These are phyloP conservation scores for Corticium candelabrum DNA, from an alignment of 37 sponge, comb jelly and placozoan species.

Conservation along the genomic window DNA sequence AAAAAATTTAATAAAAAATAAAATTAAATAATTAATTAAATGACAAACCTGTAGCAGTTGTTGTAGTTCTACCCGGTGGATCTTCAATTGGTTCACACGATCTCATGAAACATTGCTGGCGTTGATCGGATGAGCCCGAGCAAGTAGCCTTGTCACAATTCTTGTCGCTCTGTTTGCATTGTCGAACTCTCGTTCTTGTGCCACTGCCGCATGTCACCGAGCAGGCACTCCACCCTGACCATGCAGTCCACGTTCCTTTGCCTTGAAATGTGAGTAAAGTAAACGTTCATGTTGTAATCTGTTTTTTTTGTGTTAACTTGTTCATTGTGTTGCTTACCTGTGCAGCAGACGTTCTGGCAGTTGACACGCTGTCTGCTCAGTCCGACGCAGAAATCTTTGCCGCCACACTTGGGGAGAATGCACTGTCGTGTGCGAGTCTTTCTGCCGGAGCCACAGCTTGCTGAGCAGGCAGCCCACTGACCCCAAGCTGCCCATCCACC, in stretches of 20 bases:
- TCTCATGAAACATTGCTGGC: background rate
- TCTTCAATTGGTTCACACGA: too few relatives aligned
- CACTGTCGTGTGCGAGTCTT: background rate
- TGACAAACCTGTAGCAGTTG: too few relatives aligned
- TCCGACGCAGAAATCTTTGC: background rate
- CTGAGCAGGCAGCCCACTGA: background rate
- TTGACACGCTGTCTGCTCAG: background rate
- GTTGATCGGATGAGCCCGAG: background rate
- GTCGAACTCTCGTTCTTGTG: background rate
- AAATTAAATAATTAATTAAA: too few relatives aligned
- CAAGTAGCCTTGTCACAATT: background rate
- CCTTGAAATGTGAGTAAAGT: background rate
- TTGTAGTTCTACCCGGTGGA: too few relatives aligned
- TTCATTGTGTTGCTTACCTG: background rate
- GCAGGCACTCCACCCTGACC: background rate
- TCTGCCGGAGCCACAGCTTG: background rate
- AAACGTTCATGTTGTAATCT: background rate
- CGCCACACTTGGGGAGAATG: background rate
- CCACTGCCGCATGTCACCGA: background rate
- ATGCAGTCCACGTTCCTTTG: background rate
- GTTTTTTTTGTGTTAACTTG: too few relatives aligned
- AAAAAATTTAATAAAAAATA: too few relatives aligned
- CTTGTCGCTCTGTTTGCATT: background rate
- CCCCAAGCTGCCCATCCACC: background rate
- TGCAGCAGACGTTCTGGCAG: background rate